phyloP scores from a whole-genome alignment of 2,888 invertebrate genomes.

The Cenopis cana region DNA sequence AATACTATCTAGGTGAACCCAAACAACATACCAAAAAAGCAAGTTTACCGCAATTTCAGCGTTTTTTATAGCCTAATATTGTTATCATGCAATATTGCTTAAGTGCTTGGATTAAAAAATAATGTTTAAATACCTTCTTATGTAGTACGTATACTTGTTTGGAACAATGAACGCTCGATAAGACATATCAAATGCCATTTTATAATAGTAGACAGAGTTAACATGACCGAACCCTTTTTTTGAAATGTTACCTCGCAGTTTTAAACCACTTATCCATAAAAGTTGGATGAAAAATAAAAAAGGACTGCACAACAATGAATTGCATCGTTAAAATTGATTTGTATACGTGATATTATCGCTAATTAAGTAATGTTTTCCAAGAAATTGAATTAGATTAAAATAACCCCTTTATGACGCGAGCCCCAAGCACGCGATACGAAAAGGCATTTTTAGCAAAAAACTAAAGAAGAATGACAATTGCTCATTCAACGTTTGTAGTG shows the following conservation, averaged over 20 bases:
- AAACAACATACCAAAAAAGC: too few species aligned
- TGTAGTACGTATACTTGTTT: too few species aligned
- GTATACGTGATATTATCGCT: constrained; percentile 9
- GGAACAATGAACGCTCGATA: too few species aligned
- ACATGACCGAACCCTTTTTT: too few species aligned
- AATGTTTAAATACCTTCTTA: too few species aligned
- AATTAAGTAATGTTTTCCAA: constrained; percentile 17
- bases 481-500: constrained; percentile 21
- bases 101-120: not conserved
- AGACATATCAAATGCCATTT: too few species aligned
- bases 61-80: too few species aligned
- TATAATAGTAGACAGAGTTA: too few species aligned
- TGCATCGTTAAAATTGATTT: constrained; percentile 1
- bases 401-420: constrained; percentile 12
- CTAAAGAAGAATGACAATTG: constrained; percentile 31
- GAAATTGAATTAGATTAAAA: constrained; percentile 32
- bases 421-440: constrained; percentile 27
- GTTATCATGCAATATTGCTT: not conserved
- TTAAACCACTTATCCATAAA: not conserved
- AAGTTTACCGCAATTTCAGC: too few species aligned
- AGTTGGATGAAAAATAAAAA: not conserved
- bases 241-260: too few species aligned
- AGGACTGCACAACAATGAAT: not conserved
- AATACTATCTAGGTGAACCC: too few species aligned
- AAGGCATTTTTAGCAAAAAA: constrained; percentile 24